phyloP scores from a whole-genome alignment of 2,888 invertebrate species.

The Plebejus melissa region DNA sequence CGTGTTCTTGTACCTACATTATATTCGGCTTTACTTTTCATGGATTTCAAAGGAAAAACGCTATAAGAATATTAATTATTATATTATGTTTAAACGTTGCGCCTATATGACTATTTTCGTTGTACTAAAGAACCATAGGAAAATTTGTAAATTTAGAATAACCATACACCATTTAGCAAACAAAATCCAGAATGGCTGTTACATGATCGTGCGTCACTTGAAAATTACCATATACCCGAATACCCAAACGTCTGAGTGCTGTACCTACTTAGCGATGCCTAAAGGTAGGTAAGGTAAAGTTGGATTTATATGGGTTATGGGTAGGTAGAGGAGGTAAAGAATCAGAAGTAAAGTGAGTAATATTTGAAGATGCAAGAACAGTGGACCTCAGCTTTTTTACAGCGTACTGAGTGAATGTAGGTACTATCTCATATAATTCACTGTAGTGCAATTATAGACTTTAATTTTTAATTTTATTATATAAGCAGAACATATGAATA shows the following conservation, averaged over 20 bases:
- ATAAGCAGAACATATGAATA: not conserved
- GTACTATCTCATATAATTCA: not conserved
- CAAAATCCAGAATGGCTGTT: constrained; percentile 9
- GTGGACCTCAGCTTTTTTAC: not conserved
- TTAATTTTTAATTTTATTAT: too few relatives aligned
- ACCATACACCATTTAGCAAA: not conserved
- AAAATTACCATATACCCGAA: not conserved
- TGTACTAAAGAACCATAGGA: not conserved
- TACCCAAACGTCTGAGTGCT: not conserved
- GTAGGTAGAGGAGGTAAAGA: not conserved
- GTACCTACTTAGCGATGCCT: not conserved
- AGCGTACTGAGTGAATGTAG: not conserved
- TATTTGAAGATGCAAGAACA: not conserved
- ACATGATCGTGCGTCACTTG: constrained; percentile 2
- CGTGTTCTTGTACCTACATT: not conserved
- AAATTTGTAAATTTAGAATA: not conserved
- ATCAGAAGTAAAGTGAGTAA: not conserved
- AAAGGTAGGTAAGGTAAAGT: not conserved
- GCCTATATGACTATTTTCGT: not conserved
- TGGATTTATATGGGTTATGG: not conserved
- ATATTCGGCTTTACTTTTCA: not conserved
- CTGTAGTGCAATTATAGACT: not conserved
- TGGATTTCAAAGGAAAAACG: too few relatives aligned
- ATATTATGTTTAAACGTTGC: too few relatives aligned
- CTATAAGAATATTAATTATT: too few relatives aligned